A percentile compares a stretch with the other conserved stretches of the same genome.
phyloP scores from a whole-genome alignment of 2,113 vertebrate species.

The Ciconia boyciana region DNA sequence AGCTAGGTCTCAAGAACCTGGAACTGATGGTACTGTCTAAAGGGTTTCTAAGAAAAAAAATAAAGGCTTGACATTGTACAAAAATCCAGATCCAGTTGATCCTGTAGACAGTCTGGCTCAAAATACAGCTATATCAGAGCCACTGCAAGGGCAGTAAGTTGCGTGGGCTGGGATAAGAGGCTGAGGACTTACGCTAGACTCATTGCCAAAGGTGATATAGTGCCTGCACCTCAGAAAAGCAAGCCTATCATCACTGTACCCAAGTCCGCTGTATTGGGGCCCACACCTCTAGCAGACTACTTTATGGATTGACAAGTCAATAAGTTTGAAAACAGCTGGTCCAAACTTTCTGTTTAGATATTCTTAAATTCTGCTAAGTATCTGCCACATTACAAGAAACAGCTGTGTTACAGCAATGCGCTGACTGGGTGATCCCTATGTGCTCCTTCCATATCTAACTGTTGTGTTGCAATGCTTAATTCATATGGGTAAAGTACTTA shows the following conservation, averaged over 20 bases:
- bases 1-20: background rate
- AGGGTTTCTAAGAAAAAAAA: background rate
- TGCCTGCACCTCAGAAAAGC: background rate
- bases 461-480: background rate
- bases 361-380: slow-evolving; percentile 5
- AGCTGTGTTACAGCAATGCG: background rate
- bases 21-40: background rate
- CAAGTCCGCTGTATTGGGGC: background rate
- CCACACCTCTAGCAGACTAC: background rate
- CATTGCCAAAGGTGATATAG: background rate
- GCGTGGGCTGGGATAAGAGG: background rate
- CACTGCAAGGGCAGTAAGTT: background rate
- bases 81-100: background rate
- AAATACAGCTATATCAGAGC: background rate
- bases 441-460: background rate
- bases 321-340: background rate
- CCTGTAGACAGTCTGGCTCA: background rate
- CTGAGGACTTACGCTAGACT: background rate
- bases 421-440: background rate
- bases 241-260: background rate
- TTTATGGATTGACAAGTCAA: background rate
- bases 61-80: background rate
- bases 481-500: background rate
- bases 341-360: background rate
- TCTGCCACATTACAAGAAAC: background rate